Evolutionary conservation across 2,113 vertebrate genomes (phyloP).

Genomic region (Brachirus orientalis): DNA sequence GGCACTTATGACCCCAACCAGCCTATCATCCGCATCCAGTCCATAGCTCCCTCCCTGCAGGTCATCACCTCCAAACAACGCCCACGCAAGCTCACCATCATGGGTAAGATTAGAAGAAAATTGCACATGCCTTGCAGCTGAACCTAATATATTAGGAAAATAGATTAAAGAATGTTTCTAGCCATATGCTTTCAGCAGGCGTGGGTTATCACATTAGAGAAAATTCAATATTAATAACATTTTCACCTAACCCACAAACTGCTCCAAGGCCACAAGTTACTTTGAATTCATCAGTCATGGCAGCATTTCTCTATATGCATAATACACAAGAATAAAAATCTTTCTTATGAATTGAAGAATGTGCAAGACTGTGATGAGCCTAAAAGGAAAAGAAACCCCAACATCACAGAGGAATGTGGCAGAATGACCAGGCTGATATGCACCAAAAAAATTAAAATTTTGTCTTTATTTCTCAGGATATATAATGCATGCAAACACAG

Average conservation of each 20-base stretch:
- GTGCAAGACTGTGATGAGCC: slow-evolving; percentile 10
- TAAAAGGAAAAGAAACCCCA: slow-evolving; percentile 10
- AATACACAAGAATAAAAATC: slow-evolving; percentile 8
- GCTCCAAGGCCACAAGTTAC: slow-evolving; percentile 24
- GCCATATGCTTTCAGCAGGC: slow-evolving; percentile 17
- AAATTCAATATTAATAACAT: slow-evolving; percentile 47
- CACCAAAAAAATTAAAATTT: neutral
- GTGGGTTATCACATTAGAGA: slow-evolving; percentile 14
- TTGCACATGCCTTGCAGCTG: slow-evolving; percentile 8
- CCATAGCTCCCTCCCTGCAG: slow-evolving; percentile 94
- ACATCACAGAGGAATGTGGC: neutral
- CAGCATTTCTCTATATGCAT: slow-evolving; percentile 15
- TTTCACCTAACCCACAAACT: slow-evolving; percentile 18
- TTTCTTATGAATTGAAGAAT: slow-evolving; percentile 1
- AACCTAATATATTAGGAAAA: slow-evolving; percentile 36
- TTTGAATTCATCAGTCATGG: slow-evolving; percentile 32
- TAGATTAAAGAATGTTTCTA: slow-evolving; percentile 29
- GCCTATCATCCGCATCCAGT: slow-evolving; percentile 96
- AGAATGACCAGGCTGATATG: neutral
- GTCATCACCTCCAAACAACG: slow-evolving; percentile 99
- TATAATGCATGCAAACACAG: neutral
- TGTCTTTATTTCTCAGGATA: neutral
- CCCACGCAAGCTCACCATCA: slow-evolving; percentile 95
- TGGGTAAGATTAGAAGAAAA: slow-evolving; percentile 86
- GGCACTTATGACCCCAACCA: slow-evolving; percentile 98